Conservation (phyloP, 1,140 invertebrate species). For the Batillaria attramentaria region DNA sequence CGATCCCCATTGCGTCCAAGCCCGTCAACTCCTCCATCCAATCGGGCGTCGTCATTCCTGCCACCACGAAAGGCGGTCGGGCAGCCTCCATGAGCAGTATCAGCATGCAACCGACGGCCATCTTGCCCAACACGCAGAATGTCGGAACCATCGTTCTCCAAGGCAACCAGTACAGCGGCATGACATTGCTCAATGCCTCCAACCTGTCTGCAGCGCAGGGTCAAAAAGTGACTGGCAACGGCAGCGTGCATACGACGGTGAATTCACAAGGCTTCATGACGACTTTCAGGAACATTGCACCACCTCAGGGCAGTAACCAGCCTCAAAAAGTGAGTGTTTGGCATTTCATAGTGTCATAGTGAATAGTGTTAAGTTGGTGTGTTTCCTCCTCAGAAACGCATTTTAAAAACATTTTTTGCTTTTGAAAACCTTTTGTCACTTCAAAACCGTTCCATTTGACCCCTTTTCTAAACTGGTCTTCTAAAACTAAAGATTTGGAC, state of each 20-base stretch:
- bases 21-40: slow-evolving; percentile 60
- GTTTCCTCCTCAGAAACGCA: too few species aligned
- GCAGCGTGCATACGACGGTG: slow-evolving; percentile 17
- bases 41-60: slow-evolving; percentile 26
- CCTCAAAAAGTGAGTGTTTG: not conserved
- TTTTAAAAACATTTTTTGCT: too few species aligned
- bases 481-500: too few species aligned
- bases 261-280: slow-evolving; percentile 39
- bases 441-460: too few species aligned
- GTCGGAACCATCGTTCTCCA: slow-evolving; percentile 38
- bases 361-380: too few species aligned
- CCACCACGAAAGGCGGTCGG: slow-evolving; percentile 24
- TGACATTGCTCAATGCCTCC: slow-evolving; percentile 45
- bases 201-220: slow-evolving; percentile 20
- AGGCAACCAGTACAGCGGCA: slow-evolving; percentile 41
- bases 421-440: too few species aligned
- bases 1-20: slow-evolving; percentile 75
- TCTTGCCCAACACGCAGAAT: slow-evolving; percentile 40
- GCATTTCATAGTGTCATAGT: too few species aligned
- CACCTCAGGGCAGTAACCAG: slow-evolving; percentile 16
- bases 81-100: slow-evolving; percentile 35
- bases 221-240: not conserved
- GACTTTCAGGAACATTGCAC: slow-evolving; percentile 32
- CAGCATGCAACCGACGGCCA: slow-evolving; percentile 52
- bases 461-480: too few species aligned